Evolutionary conservation across 2,888 invertebrate species (phyloP).

Genomic region (Tryphoninae sp.): DNA sequence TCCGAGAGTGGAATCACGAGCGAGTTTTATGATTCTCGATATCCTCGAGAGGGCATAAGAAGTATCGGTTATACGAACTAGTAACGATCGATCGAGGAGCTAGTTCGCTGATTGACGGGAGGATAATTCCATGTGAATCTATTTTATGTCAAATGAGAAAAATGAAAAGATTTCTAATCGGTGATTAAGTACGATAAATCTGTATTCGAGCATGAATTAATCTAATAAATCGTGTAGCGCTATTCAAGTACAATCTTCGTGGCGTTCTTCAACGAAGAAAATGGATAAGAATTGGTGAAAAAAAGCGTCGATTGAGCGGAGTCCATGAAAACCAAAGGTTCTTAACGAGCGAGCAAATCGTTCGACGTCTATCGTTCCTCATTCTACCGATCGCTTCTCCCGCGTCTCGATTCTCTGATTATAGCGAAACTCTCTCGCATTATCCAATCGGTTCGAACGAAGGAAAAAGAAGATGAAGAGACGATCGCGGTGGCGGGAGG

Average conservation of each 20-base stretch:
- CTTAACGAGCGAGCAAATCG: constrained; percentile 52
- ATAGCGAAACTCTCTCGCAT: constrained; percentile 71
- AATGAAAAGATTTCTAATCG: no score
- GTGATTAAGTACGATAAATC: no score
- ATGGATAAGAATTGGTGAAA: background rate
- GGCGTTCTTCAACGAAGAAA: background rate
- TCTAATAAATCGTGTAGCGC: no score
- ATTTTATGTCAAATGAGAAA: no score
- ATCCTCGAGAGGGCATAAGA: background rate
- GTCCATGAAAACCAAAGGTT: constrained; percentile 11
- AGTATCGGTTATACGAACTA: background rate
- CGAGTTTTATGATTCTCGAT: background rate
- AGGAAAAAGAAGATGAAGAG: constrained; percentile 49
- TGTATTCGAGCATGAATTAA: no score
- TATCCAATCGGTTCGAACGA: constrained; percentile 72
- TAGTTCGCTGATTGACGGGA: background rate
- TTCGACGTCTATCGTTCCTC: constrained; percentile 26
- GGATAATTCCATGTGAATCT: background rate
- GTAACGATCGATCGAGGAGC: constrained; percentile 50
- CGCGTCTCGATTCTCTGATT: constrained; percentile 39
- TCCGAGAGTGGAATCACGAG: background rate
- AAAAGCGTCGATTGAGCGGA: background rate
- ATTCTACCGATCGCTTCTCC: constrained; percentile 4
- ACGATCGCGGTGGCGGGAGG: constrained; percentile 3
- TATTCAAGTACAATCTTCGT: background rate